These are phyloP conservation scores for Eupithecia abbreviata DNA, from an alignment of 2,888 invertebrate genomes.

Conservation along the genomic window DNA sequence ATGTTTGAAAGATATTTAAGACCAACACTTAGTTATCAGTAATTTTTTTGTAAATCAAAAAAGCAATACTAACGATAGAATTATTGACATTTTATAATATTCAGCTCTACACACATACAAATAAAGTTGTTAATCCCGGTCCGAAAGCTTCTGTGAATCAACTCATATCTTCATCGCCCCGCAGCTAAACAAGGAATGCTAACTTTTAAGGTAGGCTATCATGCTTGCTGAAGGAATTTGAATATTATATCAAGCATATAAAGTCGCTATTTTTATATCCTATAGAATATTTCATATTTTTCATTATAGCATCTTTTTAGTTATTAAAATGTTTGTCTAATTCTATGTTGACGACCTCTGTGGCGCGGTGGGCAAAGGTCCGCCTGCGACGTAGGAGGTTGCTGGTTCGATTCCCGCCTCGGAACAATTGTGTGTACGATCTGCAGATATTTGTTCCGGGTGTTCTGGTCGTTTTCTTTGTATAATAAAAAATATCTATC, in stretches of 20 bases:
- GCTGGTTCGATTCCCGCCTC: too few species aligned
- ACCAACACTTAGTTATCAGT: too few species aligned
- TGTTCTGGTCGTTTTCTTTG: too few species aligned
- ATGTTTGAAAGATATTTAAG: neutral
- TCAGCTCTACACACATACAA: neutral
- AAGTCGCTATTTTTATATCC: neutral
- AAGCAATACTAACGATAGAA: neutral
- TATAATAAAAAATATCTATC: too few species aligned
- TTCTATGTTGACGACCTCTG: too few species aligned
- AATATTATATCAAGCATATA: too few species aligned
- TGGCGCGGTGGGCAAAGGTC: too few species aligned
- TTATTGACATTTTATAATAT: neutral
- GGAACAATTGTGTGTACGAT: too few species aligned
- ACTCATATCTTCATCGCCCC: slow-evolving; percentile 23
- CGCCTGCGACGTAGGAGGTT: too few species aligned
- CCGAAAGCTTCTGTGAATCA: neutral
- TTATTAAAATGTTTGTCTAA: too few species aligned
- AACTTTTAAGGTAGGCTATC: slow-evolving; percentile 25
- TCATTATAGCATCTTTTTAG: neutral
- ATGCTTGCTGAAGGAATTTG: slow-evolving; percentile 12
- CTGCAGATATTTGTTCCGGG: too few species aligned
- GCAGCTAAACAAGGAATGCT: slow-evolving; percentile 29
- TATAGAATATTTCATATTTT: neutral
- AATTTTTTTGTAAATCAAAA: neutral
- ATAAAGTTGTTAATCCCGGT: neutral